Base-by-base conservation (phyloP, 2,113 vertebrate genomes). In the Zingel zingel region DNA sequence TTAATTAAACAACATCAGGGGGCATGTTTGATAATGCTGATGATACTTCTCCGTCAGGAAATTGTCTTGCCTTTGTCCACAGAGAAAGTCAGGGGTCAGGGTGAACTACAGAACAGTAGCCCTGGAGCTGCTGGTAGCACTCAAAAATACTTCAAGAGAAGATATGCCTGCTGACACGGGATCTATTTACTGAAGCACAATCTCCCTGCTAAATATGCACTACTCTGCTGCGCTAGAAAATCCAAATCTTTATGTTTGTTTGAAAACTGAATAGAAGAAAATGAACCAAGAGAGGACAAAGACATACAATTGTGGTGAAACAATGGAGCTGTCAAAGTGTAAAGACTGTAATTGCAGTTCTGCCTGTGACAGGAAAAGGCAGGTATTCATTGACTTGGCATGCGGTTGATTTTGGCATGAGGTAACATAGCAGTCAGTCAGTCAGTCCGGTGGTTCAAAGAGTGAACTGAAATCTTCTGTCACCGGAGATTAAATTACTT, bases 371-470 rank as follows among this genome's bases (percentile, higher is more conserved):
- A 77, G 77, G 83, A 88, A 77, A 79, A 61, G 74, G 79, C 53
- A 18, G 9, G 66, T 63, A 71, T 62, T 71, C 78, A 45, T 36
- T 56, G 56, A 72, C 9, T 67, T 74, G 1, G 47, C 73, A 15
- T 25, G 21, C 68, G 88, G 88, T 90, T 90, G 87, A 73, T 82
- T 73, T 89, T 92, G 89, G 89, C 69, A 10, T 4, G 12, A 53
- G 65, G 74, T 58, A 77, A 74, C 54, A 47, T 62, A 48, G 68
- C 74, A 66, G 61, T 75, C 54, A 36, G 61, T 75, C 54, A 36
- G 50, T 61, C 70, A 79, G 65, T 54, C 39, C 43, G 6, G 25
- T 25, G 3, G 21, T 51, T 79, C 64, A 75, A 80, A 56, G n/a
- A 27, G 27, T 63, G 54, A 83, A 81, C 74, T 70, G 84, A 85